Base-by-base conservation (phyloP, 2,797 vertebrate genomes). In the Catharus ustulatus region DNA sequence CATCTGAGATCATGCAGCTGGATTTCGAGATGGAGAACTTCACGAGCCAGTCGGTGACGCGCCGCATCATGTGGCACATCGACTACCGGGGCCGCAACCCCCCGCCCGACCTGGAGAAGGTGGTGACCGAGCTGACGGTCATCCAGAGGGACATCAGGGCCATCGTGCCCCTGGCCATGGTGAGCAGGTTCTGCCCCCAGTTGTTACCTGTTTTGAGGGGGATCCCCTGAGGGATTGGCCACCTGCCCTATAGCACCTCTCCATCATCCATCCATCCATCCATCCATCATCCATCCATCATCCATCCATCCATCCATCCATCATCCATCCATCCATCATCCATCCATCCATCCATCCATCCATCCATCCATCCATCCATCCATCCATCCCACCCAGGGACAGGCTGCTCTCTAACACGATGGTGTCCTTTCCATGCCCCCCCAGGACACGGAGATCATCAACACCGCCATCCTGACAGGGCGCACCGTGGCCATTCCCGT, bases 21-120 rank as follows among this genome's bases (percentile, higher is more conserved):
- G 99, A 99, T 92, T 99, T 99, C 0, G 99, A 99, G 98, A 99
- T 99, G 99, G 99, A 99, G 97, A 99, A 99, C 97, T 99, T 99
- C 97, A 99, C 99, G 94, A 99, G 99, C 97, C 99, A 99, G 85
- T 99, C 99, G 0, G 99, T 99, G 92, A 99, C 99, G 2, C 98
- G 99, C 27, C 98, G 99, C 79, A 99, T 99, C 98, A 99, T 99
- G 98, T 99, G 99, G 99, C 99, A 99, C 96, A 98, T 99, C 0
- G 99, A 99, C 97, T 99, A 99, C 97, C 98, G 98, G 12, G 99
- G 98, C 22, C 98, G 98, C 62, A 98, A 98, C 54, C 98, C 99
- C 2, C 97, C 98, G 0, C 98, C 99, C 0, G 99, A 99, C 66
- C 98, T 99, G 7, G 99, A 99, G 96, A 99, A 99, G 97, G 99